Conservation (phyloP, 1,140 invertebrate genomes). For the Eueides isabella region DNA sequence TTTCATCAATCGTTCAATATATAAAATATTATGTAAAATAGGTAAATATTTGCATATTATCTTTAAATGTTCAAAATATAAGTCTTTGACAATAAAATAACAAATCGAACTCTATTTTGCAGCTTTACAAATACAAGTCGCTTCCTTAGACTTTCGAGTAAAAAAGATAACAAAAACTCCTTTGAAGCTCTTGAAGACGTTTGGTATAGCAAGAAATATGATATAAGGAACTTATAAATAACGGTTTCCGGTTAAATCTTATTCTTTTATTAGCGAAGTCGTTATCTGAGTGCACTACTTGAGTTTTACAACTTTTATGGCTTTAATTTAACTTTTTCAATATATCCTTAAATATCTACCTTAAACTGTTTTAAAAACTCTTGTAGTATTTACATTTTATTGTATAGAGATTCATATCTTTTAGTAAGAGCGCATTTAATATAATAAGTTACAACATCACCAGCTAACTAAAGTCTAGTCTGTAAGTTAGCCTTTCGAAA, state of each 20-base stretch:
- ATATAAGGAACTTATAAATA: constrained; percentile 8
- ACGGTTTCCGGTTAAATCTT: neutral
- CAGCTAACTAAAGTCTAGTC: constrained; percentile 8
- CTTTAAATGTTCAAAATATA: no score
- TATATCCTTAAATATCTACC: no score
- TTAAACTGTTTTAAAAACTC: neutral
- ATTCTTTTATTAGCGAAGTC: constrained; percentile 7
- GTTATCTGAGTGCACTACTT: neutral
- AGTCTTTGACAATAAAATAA: no score
- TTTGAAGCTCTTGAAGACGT: neutral
- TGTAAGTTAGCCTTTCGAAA: constrained; percentile 29
- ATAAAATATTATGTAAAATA: no score
- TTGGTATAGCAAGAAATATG: neutral
- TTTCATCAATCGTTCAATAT: no score
- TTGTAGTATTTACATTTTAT: no score
- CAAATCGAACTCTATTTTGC: no score
- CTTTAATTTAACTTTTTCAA: neutral
- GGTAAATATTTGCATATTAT: no score
- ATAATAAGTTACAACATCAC: constrained; percentile 23
- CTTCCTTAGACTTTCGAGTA: neutral
- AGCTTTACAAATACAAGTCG: no score
- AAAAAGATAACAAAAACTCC: neutral
- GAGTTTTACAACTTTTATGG: constrained; percentile 5
- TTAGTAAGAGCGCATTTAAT: constrained; percentile 5
- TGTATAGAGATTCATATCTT: neutral